A percentile compares a stretch with the other conserved stretches of the same genome.
phyloP scores from a whole-genome alignment of 2,113 vertebrate species.

The Neotragus pygmaeus region DNA sequence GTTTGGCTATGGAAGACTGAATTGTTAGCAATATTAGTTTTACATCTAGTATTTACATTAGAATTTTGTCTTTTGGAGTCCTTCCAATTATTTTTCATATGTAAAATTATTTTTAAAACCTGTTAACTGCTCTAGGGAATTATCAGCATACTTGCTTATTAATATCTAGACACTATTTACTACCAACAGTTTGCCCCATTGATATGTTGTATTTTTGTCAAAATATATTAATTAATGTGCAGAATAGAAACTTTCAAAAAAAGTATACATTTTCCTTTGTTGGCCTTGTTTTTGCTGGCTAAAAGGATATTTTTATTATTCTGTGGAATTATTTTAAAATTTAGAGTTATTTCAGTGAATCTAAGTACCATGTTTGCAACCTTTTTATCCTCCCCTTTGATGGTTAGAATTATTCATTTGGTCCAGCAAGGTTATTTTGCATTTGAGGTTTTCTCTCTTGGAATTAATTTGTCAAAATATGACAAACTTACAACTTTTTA shows the following conservation, averaged over 20 bases:
- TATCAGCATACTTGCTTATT: constrained; percentile 43
- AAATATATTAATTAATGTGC: constrained; percentile 12
- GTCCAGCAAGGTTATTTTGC: background rate
- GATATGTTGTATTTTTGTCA: constrained; percentile 3
- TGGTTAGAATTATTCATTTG: background rate
- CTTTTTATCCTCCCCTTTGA: background rate
- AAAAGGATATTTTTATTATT: background rate
- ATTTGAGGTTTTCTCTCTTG: background rate
- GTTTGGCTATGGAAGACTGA: background rate
- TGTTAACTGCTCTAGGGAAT: constrained; percentile 20
- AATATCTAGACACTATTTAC: constrained; percentile 51
- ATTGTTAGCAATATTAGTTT: constrained; percentile 26
- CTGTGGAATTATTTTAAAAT: constrained; percentile 24
- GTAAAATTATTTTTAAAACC: constrained; percentile 48
- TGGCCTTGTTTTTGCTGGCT: background rate
- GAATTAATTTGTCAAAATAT: constrained; percentile 34
- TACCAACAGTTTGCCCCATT: background rate
- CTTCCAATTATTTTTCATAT: constrained; percentile 8
- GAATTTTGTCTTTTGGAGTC: constrained; percentile 26
- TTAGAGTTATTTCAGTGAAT: background rate
- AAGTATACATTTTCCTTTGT: background rate
- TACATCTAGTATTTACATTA: constrained; percentile 8
- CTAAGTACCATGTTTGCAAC: background rate
- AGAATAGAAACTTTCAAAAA: constrained; percentile 16
- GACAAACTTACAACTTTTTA: background rate